Evolutionary conservation across 2,888 invertebrate species (phyloP).

Genomic region (Eilema griseolum): DNA sequence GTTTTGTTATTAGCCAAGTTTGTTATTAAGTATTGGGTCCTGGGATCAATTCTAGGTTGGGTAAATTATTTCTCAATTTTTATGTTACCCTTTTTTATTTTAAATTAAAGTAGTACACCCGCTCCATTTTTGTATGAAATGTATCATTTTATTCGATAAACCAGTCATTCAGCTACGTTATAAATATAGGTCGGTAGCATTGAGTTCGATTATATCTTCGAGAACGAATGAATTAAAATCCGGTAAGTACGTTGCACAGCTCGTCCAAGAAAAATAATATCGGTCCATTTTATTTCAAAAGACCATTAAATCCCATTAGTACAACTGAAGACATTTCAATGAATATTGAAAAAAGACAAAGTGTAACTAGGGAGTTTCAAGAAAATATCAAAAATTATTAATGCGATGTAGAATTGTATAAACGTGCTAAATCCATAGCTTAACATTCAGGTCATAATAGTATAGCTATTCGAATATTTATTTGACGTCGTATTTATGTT

Average conservation of each 20-base stretch:
- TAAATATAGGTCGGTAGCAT: not conserved
- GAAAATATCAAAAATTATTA: slow-evolving; percentile 45
- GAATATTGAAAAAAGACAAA: slow-evolving; percentile 18
- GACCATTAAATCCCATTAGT: not conserved
- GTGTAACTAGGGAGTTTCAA: slow-evolving; percentile 22
- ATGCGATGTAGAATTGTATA: slow-evolving; percentile 60
- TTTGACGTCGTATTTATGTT: not conserved
- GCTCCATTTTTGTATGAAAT: too few relatives aligned
- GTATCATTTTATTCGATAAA: not conserved
- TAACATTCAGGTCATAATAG: slow-evolving; percentile 20
- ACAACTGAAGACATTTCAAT: slow-evolving; percentile 17
- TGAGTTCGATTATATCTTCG: not conserved
- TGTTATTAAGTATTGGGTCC: slow-evolving; percentile 8
- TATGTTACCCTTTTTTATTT: not conserved
- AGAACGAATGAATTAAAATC: not conserved
- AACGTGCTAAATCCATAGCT: slow-evolving; percentile 47
- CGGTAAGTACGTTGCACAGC: not conserved
- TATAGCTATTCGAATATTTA: not conserved
- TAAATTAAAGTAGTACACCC: too few relatives aligned
- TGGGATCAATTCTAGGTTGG: not conserved
- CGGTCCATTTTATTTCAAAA: not conserved
- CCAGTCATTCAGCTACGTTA: not conserved
- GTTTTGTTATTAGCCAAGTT: slow-evolving; percentile 12
- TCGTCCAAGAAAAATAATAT: not conserved
- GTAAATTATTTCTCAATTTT: not conserved